Evolutionary conservation across 2,797 vertebrate genomes (phyloP), one percentile per base, ranked within the genome.

Genomic region (Galaxias olidus): DNA sequence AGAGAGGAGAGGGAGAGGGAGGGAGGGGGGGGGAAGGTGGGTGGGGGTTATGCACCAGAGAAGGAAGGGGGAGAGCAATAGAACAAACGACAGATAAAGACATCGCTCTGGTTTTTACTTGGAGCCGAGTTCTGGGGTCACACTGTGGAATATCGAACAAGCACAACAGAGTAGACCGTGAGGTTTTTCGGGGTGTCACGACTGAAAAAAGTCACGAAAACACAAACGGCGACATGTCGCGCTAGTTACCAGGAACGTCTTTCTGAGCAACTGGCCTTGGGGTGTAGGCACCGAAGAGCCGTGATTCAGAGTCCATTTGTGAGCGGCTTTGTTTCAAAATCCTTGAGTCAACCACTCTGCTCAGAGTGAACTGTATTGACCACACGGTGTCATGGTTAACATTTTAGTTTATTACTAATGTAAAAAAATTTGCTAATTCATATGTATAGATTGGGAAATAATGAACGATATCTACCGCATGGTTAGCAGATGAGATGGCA

Each of bases 371-470:
- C 17, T 7, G 4, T 8, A 30, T 19, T 8, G 55, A 7, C 30
- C 3, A 6, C 6, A 30, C 30, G 6, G 30, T 30, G 6, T 30
- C 6, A 6, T 42, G 40, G 30, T 43, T 12, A 41, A 6, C 41
- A 43, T 43, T 15, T 15, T 56, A n/a, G 7, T 40, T n/a, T 8
- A 9, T 55, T 14, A 46, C n/a, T 41, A n/a, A 50, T 10, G 7
- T 41, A 48, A 61, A 18, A 30, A 51, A 61, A 61, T 50, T 30
- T 51, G 14, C 30, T 42, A 44, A 61, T 18, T 50, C 10, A 61
- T 61, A 61, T 50, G 50, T 51, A 50, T 12, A n/a, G 61, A 41
- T 44, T 44, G 49, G 61, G 9, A 52, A 41, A 19, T 51, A 52
- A 52, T 44, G 48, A 52, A 44, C 13, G 14, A 20, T 17, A 19